Evolutionary conservation across 2,797 vertebrate genomes (phyloP).

Genomic region (Enteromius trimaculatus): DNA sequence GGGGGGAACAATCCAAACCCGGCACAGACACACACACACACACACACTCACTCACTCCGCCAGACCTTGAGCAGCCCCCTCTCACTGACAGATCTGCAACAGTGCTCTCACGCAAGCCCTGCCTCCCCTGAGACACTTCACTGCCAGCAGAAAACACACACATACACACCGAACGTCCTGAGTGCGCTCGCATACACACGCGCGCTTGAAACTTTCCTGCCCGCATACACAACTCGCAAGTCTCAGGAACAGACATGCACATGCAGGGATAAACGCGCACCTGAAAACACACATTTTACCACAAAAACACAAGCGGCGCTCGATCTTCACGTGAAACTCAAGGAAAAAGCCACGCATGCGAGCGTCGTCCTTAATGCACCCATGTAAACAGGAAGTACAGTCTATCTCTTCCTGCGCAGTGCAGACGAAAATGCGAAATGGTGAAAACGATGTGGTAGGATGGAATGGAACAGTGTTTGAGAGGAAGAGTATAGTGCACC

Average conservation of each 20-base stretch:
- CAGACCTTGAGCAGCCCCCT: conserved; percentile 62
- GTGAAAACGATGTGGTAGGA: conserved; percentile 31
- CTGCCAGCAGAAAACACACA: conserved; percentile 65
- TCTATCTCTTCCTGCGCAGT: conserved; percentile 61
- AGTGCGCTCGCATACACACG: conserved; percentile 14
- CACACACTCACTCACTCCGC: conserved; percentile 34
- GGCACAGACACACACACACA: conserved; percentile 39
- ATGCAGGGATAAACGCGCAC: not conserved
- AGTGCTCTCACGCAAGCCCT: conserved; percentile 58
- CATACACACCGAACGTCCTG: conserved; percentile 44
- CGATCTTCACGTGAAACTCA: not conserved
- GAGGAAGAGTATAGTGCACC: conserved; percentile 42
- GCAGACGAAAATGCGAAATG: not conserved
- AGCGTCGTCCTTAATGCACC: not conserved
- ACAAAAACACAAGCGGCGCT: not conserved
- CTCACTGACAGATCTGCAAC: conserved; percentile 62
- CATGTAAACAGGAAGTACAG: conserved; percentile 63
- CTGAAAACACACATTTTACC: conserved; percentile 4
- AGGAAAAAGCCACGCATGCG: not conserved
- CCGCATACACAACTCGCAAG: conserved; percentile 36
- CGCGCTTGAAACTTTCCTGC: conserved; percentile 29
- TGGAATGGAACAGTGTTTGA: conserved; percentile 15
- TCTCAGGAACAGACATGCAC: conserved; percentile 37
- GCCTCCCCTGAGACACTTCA: conserved; percentile 60
- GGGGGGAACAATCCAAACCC: conserved; percentile 30